Evolutionary conservation across 2,113 vertebrate genomes (phyloP), one percentile per base, ranked within the genome.

Genomic region (Ovis canadensis): DNA sequence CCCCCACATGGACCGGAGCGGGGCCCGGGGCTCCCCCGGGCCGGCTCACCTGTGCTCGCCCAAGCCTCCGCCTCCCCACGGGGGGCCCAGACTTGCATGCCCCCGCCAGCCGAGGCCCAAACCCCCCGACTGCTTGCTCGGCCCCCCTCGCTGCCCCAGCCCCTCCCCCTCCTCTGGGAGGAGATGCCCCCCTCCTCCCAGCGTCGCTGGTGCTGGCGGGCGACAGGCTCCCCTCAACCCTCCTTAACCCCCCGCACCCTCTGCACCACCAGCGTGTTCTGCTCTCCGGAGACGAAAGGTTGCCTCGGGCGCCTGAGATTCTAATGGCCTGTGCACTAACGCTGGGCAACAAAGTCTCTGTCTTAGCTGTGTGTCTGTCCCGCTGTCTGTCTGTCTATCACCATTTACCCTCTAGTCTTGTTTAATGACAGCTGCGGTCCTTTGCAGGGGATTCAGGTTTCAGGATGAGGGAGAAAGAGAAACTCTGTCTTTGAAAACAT

Each of bases 1-100:
- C 1, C 9, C 31, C 40, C 87, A 52, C 0, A 0, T 1, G 40
- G 19, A 2, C 29, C 6, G 71, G n/a, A n/a, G 8, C 5, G 45
- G 67, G 78, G 40, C 9, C 57, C 12, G 7, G 50, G 15, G 6
- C 64, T 9, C 55, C 43, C 40, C 3, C 17, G 36, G 82, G 8
- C 17, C 40, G 6, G 8, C 13, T 48, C 48, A 25, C 31, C 23
- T 36, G 25, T 3, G 5, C 3, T 6, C 13, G 2, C 45, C 40
- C 55, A 3, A 36, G 64, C 29, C 62, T 11, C 21, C 0, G 0
- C 45, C 36, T 13, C 36, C 36, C 71, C 12, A 7, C 36, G 3
- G 3, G 21, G 71, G 36, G 23, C 23, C 71, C 36, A 25, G 71
- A 40, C 36, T 40, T 77, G 71, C 71, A 7, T 3, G 1, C 3